Percentiles rank a stretch among this genome's conserved stretches.
phyloP scores from a whole-genome alignment of 2,797 vertebrate species.

The Myioborus melanocephalus region DNA sequence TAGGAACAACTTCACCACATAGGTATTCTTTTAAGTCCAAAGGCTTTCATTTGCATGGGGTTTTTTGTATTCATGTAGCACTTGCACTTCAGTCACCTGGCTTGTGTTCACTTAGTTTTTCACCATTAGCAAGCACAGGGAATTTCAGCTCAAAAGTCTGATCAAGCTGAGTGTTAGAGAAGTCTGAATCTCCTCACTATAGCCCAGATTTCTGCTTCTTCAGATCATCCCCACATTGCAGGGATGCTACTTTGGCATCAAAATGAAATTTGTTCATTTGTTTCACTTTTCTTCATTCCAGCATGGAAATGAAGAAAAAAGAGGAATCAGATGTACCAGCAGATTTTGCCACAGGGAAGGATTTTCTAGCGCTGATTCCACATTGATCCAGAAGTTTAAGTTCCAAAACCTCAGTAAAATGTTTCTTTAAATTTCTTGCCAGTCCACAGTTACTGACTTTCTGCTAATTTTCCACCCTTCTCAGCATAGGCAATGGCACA shows the following conservation, averaged over 20 bases:
- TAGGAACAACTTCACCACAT: background rate
- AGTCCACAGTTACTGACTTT: background rate
- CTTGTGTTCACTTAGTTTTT: background rate
- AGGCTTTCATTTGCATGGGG: fast-evolving
- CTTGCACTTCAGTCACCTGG: background rate
- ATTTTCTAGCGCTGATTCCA: background rate
- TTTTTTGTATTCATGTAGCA: background rate
- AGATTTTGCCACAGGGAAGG: conserved; percentile 31
- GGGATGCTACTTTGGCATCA: conserved; percentile 15
- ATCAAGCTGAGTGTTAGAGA: background rate
- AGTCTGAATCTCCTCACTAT: background rate
- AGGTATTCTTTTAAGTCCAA: background rate
- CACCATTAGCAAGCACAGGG: background rate
- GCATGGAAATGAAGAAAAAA: conserved; percentile 8
- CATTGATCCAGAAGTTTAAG: conserved; percentile 10
- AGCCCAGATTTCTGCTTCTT: background rate
- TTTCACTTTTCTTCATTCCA: conserved; percentile 40
- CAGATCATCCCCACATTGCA: background rate
- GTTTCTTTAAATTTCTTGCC: background rate
- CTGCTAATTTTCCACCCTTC: background rate
- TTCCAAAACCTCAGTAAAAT: conserved; percentile 1
- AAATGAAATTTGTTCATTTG: conserved; percentile 33
- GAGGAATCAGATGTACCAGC: conserved; percentile 18
- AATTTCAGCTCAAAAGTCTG: background rate
- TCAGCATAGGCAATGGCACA: background rate